Base-by-base conservation (phyloP, 2,113 vertebrate species). In the Hystrix brachyura region DNA sequence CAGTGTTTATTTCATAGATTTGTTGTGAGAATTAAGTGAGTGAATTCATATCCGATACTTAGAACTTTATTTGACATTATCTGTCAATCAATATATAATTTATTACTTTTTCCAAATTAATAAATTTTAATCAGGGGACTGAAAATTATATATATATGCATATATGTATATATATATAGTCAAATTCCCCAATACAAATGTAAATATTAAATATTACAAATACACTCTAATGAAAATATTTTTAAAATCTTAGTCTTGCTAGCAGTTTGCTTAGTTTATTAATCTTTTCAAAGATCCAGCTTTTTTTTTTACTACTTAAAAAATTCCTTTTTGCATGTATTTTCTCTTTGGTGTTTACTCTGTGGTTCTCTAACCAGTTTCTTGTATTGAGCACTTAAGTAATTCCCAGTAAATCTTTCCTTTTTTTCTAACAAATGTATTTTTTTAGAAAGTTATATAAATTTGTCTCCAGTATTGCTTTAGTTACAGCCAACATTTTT, bases 371-470 rank as follows among this genome's bases (percentile, higher is more conserved):
- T 69, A 80, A 60, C 17, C 60, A 81, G 23, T 76, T 81, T 90
- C 59, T 90, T 64, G 15, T 86, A 65, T 34, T 85, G 43, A 82
- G 34, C 72, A 8, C 7, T 81, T 94, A 69, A 60, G 27, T 7
- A 87, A 59, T 79, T 89, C 21, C 51, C 43, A 87, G 38, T 57
- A 87, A 55, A 84, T 8, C 53, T 92, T 85, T 84, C 27, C 27
- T 84, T 69, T 43, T 86, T 82, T 96, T 84, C 71, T 59, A 71
- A 64, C 34, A 87, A 86, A 85, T 69, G 14, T n/a, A 29, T 27
- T 88, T 88, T 38, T 57, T 17, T 65, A 87, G n/a, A 90, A 48
- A 86, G 53, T 23, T 86, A 62, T 80, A 81, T 72, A 83, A 38
- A 65, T 46, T 88, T 46, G 2, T 74, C 5, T 5, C 46, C 23